A percentile compares a stretch with the other conserved stretches of the same genome.
Evolutionary conservation across 2,888 invertebrate genomes (phyloP).

Genomic region (Pterostichus madidus): DNA sequence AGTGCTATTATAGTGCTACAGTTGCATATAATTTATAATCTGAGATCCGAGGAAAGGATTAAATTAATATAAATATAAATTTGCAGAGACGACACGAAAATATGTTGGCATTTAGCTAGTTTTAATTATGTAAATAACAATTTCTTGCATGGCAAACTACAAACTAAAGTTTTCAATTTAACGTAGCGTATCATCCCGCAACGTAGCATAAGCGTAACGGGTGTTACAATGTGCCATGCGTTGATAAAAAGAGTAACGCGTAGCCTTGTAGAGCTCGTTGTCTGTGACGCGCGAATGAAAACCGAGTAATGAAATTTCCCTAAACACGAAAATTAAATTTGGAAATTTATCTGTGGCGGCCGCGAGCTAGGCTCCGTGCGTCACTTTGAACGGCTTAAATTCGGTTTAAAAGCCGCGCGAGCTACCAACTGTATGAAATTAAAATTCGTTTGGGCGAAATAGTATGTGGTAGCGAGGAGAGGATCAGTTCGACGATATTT

Average conservation of each 20-base stretch:
- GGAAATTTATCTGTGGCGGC: constrained; percentile 41
- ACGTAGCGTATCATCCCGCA: constrained; percentile 19
- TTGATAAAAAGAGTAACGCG: constrained; percentile 32
- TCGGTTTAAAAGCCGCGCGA: not conserved
- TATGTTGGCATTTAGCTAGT: constrained; percentile 45
- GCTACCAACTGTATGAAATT: not conserved
- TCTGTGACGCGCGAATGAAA: constrained; percentile 22
- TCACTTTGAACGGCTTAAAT: constrained; percentile 10
- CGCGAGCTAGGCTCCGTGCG: not conserved
- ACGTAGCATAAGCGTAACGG: not conserved
- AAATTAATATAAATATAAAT: too few species aligned
- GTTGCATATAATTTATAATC: too few species aligned
- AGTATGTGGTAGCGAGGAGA: too few species aligned
- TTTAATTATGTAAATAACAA: constrained; percentile 21
- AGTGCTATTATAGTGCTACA: too few species aligned
- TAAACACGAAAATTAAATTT: constrained; percentile 53
- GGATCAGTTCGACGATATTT: too few species aligned
- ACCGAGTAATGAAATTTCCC: constrained; percentile 50
- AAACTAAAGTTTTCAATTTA: constrained; percentile 17
- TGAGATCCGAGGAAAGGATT: too few species aligned
- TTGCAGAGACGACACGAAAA: not conserved
- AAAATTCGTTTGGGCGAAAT: not conserved
- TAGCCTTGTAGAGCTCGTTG: not conserved
- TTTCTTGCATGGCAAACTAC: constrained; percentile 16
- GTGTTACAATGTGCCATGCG: constrained; percentile 1